Base-by-base conservation (phyloP, 2,113 vertebrate species). In the Brachyhypopomus gauderio region DNA sequence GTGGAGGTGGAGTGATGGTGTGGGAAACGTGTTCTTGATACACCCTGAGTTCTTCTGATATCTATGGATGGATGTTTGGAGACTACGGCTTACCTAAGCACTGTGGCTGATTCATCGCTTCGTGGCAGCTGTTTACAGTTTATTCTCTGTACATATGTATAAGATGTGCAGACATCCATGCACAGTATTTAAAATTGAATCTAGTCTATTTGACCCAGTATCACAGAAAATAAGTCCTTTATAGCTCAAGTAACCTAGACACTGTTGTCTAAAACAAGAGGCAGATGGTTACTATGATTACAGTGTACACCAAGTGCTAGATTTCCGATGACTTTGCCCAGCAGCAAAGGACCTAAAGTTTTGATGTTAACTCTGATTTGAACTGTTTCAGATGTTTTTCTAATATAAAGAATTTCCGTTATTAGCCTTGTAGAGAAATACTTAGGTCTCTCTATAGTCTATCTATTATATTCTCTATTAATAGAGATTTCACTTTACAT, bases 271-370 rank as follows among this genome's bases (percentile, higher is more conserved):
- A 77, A 52, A 80, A 74, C 62, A 74, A 80, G 80, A 72, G 69
- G 58, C 80, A 84, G 58, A 83, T 75, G 80, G 85, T 86, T 82
- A 62, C 79, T 72, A 86, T 86, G 80, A 83, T 77, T 76, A 84
- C 80, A 73, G 38, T 67, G 34, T 77, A 86, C 79, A 84, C 72
- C 62, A 55, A 73, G 75, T 79, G 52, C 74, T 82, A 79, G 56
- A 64, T n/a, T n/a, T n/a, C n/a, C n/a, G n/a, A n/a, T n/a, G n/a
- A n/a, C 36, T 80, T 79, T 45, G 58, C 71, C 71, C 22, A 22
- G 11, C 19, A 38, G 63, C 55, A 62, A 30, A 11, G 20, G 34
- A 80, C 27, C 20, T 72, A 36, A 74, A 66, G 66, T 55, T 69
- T 60, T 71, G 20, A 71, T 72, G 72, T 41, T 19, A 25, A 52